Evolutionary conservation across 2,113 vertebrate species (phyloP).

Genomic region (Rana temporaria): DNA sequence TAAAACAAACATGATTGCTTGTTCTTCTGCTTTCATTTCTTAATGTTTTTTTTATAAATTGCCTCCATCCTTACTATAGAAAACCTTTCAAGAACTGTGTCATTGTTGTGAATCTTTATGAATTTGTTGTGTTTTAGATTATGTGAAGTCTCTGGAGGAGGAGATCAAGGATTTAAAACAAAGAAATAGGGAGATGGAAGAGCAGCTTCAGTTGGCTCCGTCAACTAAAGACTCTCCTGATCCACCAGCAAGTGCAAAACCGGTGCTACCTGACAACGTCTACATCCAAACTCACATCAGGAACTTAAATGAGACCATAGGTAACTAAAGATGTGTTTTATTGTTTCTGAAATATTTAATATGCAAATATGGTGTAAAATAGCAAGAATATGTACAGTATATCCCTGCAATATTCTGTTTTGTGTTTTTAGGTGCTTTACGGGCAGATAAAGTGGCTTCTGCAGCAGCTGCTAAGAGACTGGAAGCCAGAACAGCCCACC

Average conservation of each 20-base stretch:
- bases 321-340: conserved; percentile 57
- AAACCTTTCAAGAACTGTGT: not conserved
- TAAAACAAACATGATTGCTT: too few species aligned
- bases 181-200: conserved; percentile 65
- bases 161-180: conserved; percentile 69
- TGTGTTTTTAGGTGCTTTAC: conserved; percentile 63
- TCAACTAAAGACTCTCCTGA: conserved; percentile 23
- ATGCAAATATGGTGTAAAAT: too few species aligned
- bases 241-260: conserved; percentile 30
- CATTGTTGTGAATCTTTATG: not conserved
- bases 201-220: conserved; percentile 61
- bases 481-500: conserved; percentile 61
- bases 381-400: too few species aligned
- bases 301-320: conserved; percentile 57
- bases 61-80: too few species aligned
- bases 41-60: too few species aligned
- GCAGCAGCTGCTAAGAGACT: conserved; percentile 61
- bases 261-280: conserved; percentile 58
- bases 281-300: conserved; percentile 59
- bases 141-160: conserved; percentile 67
- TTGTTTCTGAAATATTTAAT: not conserved
- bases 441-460: conserved; percentile 55
- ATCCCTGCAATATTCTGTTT: not conserved
- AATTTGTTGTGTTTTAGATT: conserved; percentile 59
- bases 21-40: too few species aligned